Evolutionary conservation across 2,888 invertebrate genomes (phyloP), one percentile per base, ranked within the genome.

Genomic region (Steinernema hermaphroditum): DNA sequence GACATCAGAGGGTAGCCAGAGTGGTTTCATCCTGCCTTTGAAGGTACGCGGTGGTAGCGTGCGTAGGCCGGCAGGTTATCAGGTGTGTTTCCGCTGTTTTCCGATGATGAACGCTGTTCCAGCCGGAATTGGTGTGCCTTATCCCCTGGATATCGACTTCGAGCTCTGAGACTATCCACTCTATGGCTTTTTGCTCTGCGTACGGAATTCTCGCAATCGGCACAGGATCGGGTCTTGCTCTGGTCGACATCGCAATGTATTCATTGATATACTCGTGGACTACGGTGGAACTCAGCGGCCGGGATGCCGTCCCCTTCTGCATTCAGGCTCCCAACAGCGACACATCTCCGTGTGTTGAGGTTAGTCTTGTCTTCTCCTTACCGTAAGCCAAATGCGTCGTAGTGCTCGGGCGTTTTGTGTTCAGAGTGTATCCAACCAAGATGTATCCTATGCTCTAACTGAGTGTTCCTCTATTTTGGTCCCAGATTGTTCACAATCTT

Each of bases 11-110:
- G 70, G 49, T 2, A 70, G 70, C 29, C 70, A 70, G 29, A 70
- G 49, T 24, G 70, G 34, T 16, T 49, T 46, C 37, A n/a, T 68
- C 22, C 44, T 71, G 34, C 82, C 83, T 9, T 9, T 85, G 22
- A 85, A 84, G 87, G 92, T 93, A 71, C 91, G 92, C 85, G 88
- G 90, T 70, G 94, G 94, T 44, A 89, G 90, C 76, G 91, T 92
- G 86, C 93, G 94, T 87, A 92, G 95, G 88, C 91, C 92, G 49
- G 90, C 96, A n/a, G 98, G 97, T 80, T 98, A 95, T 91, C 96
- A 80, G 74, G 81, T 82, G 37, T 12, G 70, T 16, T 72, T 14
- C 46, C 24, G 2, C 37, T 16, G 32, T 27, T 0, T 27, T 69
- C n/a, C 41, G 22, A 14, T 74, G 68, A 50, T 0, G 43, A 37